Evolutionary conservation across 2,888 invertebrate species (phyloP), one percentile per base, ranked within the genome.

Genomic region (Cyclophora albipunctata): DNA sequence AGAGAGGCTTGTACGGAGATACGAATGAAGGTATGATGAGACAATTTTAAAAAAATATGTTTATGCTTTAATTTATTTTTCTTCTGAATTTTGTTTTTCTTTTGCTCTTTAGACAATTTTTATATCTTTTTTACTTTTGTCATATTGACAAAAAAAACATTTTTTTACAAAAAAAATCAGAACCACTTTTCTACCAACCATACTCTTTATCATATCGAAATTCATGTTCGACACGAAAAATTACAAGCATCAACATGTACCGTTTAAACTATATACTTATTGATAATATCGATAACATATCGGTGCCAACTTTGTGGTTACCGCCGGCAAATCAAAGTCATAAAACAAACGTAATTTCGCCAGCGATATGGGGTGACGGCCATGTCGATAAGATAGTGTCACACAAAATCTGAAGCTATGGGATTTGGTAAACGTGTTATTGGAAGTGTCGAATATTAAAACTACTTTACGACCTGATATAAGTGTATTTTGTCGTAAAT

Each of bases 341-440:
- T 88, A 88, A 88, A 88, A 88, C 86, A 87, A 81, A 80, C 78
- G 81, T 84, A 86, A 88, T 87, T 87, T 86, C 67, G 82, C 75
- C 69, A 63, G 67, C 71, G 84, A 85, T 85, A 86, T 57, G 66
- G 66, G 66, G 69, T 77, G 80, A 79, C 79, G 73, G 70, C 58
- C 61, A 52, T 45, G 41, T 54, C 7, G 85, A 85, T 88, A 76
- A 85, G 84, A 84, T 86, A 81, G 20, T 73, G 80, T 81, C 84
- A 78, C 59, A 65, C 78, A 85, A 37, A 87, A 87, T 87, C 87
- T 87, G 86, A 78, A 80, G 82, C 78, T 81, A 76, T 79, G 81
- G 85, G 87, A 85, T 85, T 85, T 83, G 71, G 66, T 51, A 63
- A 55, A 50, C 55, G 58, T 68, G 77, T 81, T 86, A 84, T 86